These are phyloP conservation scores for Fulica atra DNA, from an alignment of 2,113 vertebrate species.

Conservation along the genomic window DNA sequence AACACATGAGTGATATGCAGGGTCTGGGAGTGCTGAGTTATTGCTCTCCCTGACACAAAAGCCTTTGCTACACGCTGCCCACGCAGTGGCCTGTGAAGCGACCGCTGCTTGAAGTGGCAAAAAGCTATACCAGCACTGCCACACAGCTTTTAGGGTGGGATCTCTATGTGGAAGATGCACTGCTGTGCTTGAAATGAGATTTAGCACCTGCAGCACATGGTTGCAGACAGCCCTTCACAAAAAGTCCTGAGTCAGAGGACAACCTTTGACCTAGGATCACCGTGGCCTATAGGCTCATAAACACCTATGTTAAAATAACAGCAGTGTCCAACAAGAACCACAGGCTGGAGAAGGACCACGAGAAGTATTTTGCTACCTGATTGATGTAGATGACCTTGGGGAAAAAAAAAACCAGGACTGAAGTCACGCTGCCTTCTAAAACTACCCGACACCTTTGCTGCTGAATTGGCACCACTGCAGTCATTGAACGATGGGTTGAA, in stretches of 20 bases:
- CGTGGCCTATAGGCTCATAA: neutral
- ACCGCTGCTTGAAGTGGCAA: neutral
- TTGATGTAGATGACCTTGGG: neutral
- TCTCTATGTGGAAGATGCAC: neutral
- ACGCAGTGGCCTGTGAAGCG: neutral
- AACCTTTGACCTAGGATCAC: neutral
- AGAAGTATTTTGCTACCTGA: neutral
- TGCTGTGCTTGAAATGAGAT: neutral
- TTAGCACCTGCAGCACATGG: neutral
- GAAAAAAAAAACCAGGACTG: neutral
- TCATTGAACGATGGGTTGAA: neutral
- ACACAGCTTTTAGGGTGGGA: neutral
- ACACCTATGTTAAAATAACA: neutral
- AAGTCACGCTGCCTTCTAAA: neutral
- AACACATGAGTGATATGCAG: neutral
- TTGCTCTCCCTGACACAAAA: neutral
- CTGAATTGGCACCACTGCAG: constrained; percentile 2
- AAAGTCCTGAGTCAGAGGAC: neutral
- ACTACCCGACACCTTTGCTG: neutral
- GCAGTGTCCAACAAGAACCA: neutral
- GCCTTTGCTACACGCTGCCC: rapidly evolving
- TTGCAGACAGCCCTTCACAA: neutral
- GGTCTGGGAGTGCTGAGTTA: neutral
- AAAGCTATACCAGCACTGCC: neutral
- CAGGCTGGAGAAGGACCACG: neutral